phyloP scores from a whole-genome alignment of 2,113 vertebrate species.

The Cettia cetti region DNA sequence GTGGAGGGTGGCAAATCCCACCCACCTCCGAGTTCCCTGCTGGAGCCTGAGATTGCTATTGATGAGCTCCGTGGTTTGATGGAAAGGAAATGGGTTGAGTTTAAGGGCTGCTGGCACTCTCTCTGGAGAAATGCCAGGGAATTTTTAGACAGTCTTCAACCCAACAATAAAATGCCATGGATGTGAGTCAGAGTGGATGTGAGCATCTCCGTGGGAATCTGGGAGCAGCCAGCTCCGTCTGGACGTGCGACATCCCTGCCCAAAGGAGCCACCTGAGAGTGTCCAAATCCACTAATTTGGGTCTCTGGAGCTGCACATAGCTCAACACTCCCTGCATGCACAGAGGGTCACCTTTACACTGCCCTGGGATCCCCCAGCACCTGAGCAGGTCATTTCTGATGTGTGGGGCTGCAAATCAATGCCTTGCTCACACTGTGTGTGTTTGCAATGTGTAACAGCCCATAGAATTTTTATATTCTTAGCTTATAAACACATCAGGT shows the following conservation, averaged over 20 bases:
- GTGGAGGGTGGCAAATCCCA: background rate
- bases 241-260: accelerated
- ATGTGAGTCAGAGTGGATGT: background rate
- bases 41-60: background rate
- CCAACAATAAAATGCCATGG: background rate
- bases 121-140: background rate
- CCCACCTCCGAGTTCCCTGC: background rate
- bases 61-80: background rate
- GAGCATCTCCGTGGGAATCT: background rate
- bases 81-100: background rate
- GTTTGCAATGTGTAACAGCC: background rate
- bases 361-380: background rate
- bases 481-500: background rate
- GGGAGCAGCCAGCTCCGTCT: background rate
- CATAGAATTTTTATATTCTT: background rate
- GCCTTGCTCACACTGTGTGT: accelerated
- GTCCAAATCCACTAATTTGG: accelerated
- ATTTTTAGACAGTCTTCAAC: slow-evolving; percentile 5
- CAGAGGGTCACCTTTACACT: background rate
- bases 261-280: background rate
- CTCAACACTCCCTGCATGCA: accelerated
- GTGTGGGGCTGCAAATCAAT: background rate
- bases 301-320: background rate
- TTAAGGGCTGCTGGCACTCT: background rate
- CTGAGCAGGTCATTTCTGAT: background rate